Evolutionary conservation across 2,113 vertebrate genomes (phyloP).

Genomic region (Eonycteris spelaea): DNA sequence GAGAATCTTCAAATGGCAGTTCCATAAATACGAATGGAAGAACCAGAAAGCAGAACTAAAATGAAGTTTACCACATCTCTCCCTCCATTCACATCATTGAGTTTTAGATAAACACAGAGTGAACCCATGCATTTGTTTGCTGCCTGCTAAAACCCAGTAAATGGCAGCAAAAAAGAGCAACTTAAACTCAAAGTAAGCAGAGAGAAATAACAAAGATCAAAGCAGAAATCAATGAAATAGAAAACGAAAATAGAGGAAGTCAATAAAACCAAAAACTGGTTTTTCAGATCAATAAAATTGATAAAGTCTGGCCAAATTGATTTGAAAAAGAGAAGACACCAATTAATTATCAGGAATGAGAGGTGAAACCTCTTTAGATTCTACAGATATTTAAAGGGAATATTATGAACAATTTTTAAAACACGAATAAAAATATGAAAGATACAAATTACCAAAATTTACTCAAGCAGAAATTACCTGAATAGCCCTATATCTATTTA

Average conservation of each 20-base stretch:
- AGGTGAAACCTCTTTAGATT: background rate
- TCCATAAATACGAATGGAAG: background rate
- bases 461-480: background rate
- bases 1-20: background rate
- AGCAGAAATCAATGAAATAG: background rate
- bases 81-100: background rate
- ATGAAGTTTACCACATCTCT: background rate
- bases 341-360: background rate
- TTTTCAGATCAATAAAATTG: background rate
- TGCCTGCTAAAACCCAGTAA: background rate
- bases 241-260: background rate
- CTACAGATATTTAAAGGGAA: background rate
- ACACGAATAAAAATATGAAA: background rate
- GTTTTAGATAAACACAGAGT: background rate
- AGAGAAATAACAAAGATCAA: background rate
- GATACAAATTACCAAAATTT: background rate
- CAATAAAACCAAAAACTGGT: background rate
- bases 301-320: background rate
- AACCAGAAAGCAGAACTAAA: background rate
- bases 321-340: background rate
- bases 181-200: background rate
- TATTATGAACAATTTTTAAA: slow-evolving; percentile 1
- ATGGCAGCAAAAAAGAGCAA: background rate
- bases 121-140: background rate
- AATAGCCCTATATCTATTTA: background rate